Evolutionary conservation across 2,797 vertebrate species (phyloP).

Genomic region (Pteronotus mesoamericanus): DNA sequence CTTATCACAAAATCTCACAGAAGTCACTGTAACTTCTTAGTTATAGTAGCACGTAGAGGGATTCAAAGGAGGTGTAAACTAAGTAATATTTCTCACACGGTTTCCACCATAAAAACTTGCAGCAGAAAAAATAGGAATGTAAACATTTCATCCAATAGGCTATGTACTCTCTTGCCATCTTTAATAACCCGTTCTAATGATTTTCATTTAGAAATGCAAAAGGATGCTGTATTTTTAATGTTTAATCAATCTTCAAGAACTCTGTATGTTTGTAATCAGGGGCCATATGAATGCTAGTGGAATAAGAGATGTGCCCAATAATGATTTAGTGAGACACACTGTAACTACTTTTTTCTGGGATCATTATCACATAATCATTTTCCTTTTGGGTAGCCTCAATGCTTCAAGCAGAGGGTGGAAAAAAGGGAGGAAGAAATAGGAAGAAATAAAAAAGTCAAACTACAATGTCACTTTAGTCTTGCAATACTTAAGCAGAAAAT

Average conservation of each 20-base stretch:
- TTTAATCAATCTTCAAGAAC: slow-evolving; percentile 58
- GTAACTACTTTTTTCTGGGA: background rate
- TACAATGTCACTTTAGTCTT: background rate
- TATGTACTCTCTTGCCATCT: slow-evolving; percentile 42
- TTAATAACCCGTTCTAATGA: slow-evolving; percentile 65
- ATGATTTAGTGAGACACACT: slow-evolving; percentile 1
- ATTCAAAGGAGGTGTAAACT: slow-evolving; percentile 57
- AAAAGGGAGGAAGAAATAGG: background rate
- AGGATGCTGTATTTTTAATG: slow-evolving; percentile 56
- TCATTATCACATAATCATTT: background rate
- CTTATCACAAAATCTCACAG: slow-evolving; percentile 55
- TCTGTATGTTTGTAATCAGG: slow-evolving; percentile 55
- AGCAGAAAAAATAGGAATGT: slow-evolving; percentile 57
- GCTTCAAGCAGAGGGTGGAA: background rate
- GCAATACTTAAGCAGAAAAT: background rate
- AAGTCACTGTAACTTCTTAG: slow-evolving; percentile 58
- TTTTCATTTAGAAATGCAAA: slow-evolving; percentile 68
- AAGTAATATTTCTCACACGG: slow-evolving; percentile 50
- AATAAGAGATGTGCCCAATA: slow-evolving; percentile 31
- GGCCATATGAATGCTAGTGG: slow-evolving; percentile 8
- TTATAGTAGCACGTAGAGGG: background rate
- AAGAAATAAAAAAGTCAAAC: background rate
- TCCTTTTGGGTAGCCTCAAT: background rate
- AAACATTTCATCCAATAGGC: slow-evolving; percentile 30
- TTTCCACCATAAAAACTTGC: slow-evolving; percentile 48